Evolutionary conservation across 1,140 invertebrate genomes (phyloP).

Genomic region (Drosophila lacertosa): DNA sequence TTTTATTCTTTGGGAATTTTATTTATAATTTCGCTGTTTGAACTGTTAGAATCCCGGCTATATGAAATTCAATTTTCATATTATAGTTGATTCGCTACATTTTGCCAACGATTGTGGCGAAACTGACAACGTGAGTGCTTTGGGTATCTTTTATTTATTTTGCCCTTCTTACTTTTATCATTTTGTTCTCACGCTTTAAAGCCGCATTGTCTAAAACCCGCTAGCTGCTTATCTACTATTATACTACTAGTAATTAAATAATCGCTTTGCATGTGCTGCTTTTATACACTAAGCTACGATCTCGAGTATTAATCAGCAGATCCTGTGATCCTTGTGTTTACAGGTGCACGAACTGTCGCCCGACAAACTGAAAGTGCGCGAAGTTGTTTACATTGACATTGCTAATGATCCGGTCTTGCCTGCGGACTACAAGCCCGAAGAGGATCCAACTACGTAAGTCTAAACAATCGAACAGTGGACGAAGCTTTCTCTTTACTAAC

Average conservation of each 20-base stretch:
- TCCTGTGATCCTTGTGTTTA: constrained; percentile 26
- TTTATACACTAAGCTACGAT: background rate
- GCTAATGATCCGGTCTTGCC: constrained; percentile 93
- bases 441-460: constrained; percentile 82
- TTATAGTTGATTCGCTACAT: constrained; percentile 98
- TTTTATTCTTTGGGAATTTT: constrained; percentile 31
- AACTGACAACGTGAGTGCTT: constrained; percentile 91
- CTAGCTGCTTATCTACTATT: background rate
- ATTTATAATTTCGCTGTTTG: constrained; percentile 35
- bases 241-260: constrained; percentile 19
- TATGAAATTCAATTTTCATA: constrained; percentile 99
- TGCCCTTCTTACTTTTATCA: constrained; percentile 33
- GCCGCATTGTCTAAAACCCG: constrained; percentile 11
- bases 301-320: background rate
- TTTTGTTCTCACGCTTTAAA: constrained; percentile 39
- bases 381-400: constrained; percentile 97
- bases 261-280: constrained; percentile 56
- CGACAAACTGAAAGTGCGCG: constrained; percentile 94
- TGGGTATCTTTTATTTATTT: constrained; percentile 28
- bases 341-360: constrained; percentile 94
- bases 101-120: constrained; percentile 91
- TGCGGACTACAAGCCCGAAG: constrained; percentile 92
- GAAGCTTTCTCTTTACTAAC: background rate
- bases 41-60: constrained; percentile 96
- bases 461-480: background rate